These are phyloP conservation scores for Bradypodion pumilum DNA, from an alignment of 2,797 vertebrate species.

Conservation along the genomic window DNA sequence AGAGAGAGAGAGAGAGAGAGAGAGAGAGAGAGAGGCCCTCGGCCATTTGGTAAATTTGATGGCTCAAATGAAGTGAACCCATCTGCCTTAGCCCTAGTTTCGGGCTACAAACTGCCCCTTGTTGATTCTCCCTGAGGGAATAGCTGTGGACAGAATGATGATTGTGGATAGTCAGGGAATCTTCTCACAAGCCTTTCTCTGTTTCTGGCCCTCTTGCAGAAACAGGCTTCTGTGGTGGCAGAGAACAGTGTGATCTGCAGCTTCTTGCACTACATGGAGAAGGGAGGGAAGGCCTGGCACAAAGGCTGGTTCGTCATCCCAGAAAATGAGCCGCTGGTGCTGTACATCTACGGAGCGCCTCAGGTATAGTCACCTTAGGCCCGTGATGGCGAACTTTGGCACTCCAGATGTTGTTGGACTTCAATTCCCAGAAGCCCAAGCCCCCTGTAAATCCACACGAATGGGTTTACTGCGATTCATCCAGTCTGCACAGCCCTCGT, in stretches of 20 bases:
- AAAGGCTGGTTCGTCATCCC: constrained; percentile 92
- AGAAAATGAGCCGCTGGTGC: constrained; percentile 89
- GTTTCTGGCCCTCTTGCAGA: constrained; percentile 69
- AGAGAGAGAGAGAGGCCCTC: neutral
- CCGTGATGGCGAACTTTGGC: too few relatives aligned
- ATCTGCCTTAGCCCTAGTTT: too few relatives aligned
- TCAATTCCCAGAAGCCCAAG: too few relatives aligned
- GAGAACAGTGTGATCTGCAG: constrained; percentile 92
- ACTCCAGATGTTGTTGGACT: too few relatives aligned
- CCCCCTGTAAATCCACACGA: too few relatives aligned
- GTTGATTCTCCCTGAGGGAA: too few relatives aligned
- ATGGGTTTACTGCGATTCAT: too few relatives aligned
- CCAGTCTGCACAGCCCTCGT: too few relatives aligned
- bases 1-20: too few relatives aligned
- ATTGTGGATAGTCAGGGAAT: neutral
- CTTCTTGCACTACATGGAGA: constrained; percentile 92
- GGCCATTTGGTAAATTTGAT: neutral
- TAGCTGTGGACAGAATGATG: neutral
- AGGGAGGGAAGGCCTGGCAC: constrained; percentile 88
- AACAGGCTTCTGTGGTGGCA: constrained; percentile 89
- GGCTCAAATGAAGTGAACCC: neutral
- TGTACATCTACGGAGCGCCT: constrained; percentile 91
- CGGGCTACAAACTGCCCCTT: too few relatives aligned
- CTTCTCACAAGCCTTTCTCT: neutral
- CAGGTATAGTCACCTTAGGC: constrained; percentile 76